Evolutionary conservation across 2,797 vertebrate genomes (phyloP), one percentile per base, ranked within the genome.

Genomic region (Adelosebastes latens): DNA sequence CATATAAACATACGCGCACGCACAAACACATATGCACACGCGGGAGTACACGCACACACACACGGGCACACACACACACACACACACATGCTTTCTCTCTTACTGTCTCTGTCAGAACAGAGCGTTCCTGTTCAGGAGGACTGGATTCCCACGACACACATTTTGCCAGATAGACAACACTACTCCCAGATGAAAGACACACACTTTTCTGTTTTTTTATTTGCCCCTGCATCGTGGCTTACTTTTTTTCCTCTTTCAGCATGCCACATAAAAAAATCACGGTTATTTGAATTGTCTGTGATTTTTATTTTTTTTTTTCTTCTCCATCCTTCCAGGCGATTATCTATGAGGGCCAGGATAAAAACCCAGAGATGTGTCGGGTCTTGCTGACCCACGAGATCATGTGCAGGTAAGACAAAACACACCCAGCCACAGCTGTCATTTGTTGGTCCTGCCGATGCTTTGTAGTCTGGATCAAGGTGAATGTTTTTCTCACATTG

Each of bases 351-450:
- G 98, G 98, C 90, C 98, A 99, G 94, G 98, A 99, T 95, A 99
- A 99, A 96, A 99, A 99, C 89, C 98, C 97, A 46, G 98, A 99
- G 96, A 99, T 99, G 98, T 99, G 98, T 90, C 96, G 98, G 88
- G 98, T 99, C 81, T 94, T 99, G 84, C 95, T 99, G 94, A 99
- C 98, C 75, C 98, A 99, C 12, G 98, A 99, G 94, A 99, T 99
- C 94, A 99, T 99, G 98, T 99, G 98, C 97, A 99, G 98, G 98
- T 96, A 91, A 94, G 94, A 71, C 9, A 56, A 71, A 73, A 67
- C 29, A 65, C 73, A 62, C 22, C 11, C 34, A 58, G 16, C 39
- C 18, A 49, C 32, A 56, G 2, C 27, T 80, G 42, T 63, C 10
- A 36, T 72, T 63, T 16, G 32, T 69, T n/a, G 53, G 29, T 68